These are phyloP conservation scores for Pseudomyrmex concolor DNA, from an alignment of 1,140 invertebrate species.

Conservation along the genomic window DNA sequence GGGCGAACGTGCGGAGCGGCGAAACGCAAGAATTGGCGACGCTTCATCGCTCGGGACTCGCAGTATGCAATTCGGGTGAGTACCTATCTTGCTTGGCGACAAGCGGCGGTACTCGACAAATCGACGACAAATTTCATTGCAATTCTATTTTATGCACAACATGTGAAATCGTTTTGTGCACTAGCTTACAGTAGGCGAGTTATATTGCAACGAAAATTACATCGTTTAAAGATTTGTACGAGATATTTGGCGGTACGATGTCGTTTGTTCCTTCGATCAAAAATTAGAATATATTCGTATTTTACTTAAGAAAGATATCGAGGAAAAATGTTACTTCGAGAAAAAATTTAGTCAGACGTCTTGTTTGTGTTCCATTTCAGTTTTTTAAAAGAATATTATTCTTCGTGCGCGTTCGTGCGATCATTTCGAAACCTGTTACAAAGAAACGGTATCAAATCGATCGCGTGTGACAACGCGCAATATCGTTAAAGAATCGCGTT, in stretches of 20 bases:
- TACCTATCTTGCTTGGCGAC: neutral
- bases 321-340: neutral
- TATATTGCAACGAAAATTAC: neutral
- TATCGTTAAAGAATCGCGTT: neutral
- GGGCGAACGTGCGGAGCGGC: slow-evolving; percentile 45
- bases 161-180: neutral
- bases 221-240: neutral
- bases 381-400: neutral
- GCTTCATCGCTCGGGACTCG: slow-evolving; percentile 66
- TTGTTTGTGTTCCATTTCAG: neutral
- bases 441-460: neutral
- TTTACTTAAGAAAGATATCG: no score
- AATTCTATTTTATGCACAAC: neutral
- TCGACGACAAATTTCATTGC: neutral
- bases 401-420: neutral
- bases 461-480: neutral
- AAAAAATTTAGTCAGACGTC: neutral
- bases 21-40: slow-evolving; percentile 71
- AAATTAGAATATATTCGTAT: no score
- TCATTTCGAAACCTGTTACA: neutral
- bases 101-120: neutral
- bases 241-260: neutral
- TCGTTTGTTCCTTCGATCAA: neutral
- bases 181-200: neutral
- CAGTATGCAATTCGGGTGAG: slow-evolving; percentile 71